Evolutionary conservation across 2,888 invertebrate genomes (phyloP).

Genomic region (Xestia xanthographa): DNA sequence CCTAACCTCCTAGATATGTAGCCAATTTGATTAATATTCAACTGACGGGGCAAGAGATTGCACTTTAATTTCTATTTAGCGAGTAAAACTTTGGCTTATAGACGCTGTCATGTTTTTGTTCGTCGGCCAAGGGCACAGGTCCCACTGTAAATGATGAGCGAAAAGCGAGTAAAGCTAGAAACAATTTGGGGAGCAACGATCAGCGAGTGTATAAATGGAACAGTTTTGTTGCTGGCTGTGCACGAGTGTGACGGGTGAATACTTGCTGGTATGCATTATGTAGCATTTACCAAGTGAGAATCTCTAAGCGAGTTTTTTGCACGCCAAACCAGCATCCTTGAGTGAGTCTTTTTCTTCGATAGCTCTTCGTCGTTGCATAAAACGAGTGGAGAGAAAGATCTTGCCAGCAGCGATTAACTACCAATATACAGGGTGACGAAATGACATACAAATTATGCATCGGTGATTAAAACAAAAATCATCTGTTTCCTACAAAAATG

Average conservation of each 20-base stretch:
- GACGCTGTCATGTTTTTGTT: conserved; percentile 23
- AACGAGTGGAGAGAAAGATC: too few species aligned
- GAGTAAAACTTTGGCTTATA: conserved; percentile 21
- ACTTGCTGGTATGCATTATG: too few species aligned
- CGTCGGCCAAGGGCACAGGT: background rate
- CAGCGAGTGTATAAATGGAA: background rate
- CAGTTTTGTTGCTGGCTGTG: background rate
- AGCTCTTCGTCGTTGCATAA: too few species aligned
- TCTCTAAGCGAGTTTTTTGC: background rate
- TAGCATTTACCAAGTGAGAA: background rate
- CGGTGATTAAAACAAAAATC: too few species aligned
- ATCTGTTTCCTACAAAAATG: too few species aligned
- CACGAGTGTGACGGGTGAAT: background rate
- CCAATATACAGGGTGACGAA: too few species aligned
- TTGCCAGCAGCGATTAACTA: too few species aligned
- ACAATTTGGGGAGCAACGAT: background rate
- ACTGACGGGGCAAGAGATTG: conserved; percentile 19
- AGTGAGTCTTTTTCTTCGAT: too few species aligned
- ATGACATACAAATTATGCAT: too few species aligned
- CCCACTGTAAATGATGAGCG: background rate
- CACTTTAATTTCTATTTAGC: conserved; percentile 28
- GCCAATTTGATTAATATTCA: conserved; percentile 54
- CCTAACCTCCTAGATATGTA: conserved; percentile 43
- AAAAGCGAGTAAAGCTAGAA: background rate
- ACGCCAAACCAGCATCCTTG: background rate